phyloP scores from a whole-genome alignment of 2,113 vertebrate genomes.

The Ramphastos sulfuratus region DNA sequence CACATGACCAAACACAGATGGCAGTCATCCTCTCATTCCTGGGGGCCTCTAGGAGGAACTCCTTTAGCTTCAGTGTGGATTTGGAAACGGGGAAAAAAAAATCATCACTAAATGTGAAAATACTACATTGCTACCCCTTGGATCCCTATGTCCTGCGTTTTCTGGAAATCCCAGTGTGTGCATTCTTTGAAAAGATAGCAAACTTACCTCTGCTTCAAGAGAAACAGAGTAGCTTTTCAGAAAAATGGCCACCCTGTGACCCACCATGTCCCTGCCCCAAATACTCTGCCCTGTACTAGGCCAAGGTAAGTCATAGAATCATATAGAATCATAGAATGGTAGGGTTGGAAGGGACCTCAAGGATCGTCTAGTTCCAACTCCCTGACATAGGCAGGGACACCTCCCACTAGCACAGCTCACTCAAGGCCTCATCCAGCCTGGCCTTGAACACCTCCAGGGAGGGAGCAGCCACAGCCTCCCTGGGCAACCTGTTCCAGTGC shows the following conservation, averaged over 20 bases:
- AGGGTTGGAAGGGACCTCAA: too few species aligned
- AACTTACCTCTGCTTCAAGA: neutral
- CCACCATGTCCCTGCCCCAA: fast-evolving
- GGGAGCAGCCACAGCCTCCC: too few species aligned
- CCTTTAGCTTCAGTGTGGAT: neutral
- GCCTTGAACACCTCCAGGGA: too few species aligned
- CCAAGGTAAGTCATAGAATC: too few species aligned
- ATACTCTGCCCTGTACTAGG: neutral
- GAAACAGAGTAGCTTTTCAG: neutral
- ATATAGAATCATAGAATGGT: too few species aligned
- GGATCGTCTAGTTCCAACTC: too few species aligned
- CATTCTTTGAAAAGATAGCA: neutral
- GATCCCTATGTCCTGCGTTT: neutral
- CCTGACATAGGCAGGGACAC: too few species aligned
- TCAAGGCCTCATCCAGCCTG: too few species aligned
- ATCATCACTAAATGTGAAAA: neutral
- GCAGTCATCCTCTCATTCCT: neutral
- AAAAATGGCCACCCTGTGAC: neutral
- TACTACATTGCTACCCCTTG: neutral
- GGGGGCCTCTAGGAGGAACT: neutral
- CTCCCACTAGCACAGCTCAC: too few species aligned
- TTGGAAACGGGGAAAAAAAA: neutral
- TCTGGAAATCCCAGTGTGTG: neutral
- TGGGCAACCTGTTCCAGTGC: too few species aligned
- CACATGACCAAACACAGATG: neutral